A percentile compares a stretch with the other conserved stretches of the same genome.
phyloP scores from a whole-genome alignment of 2,888 invertebrate species.

The Toxonevra muliebris region DNA sequence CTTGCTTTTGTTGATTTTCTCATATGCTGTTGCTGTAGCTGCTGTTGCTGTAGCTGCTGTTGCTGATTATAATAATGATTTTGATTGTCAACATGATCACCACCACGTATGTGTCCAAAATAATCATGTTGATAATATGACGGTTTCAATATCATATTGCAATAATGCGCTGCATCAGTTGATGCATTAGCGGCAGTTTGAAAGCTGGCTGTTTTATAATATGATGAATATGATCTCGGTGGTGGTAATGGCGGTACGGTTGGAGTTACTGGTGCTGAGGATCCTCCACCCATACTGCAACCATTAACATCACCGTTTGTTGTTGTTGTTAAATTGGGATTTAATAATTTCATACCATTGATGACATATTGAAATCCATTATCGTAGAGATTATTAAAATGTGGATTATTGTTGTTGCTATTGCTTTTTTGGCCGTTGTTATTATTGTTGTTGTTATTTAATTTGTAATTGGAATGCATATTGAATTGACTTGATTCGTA shows the following conservation, averaged over 20 bases:
- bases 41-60: slow-evolving; percentile 5
- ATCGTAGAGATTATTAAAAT: slow-evolving; percentile 21
- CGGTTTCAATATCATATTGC: slow-evolving; percentile 31
- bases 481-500: slow-evolving; percentile 12
- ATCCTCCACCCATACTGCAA: neutral
- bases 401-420: too few species aligned
- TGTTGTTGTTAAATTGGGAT: slow-evolving; percentile 14
- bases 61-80: slow-evolving; percentile 26
- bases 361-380: slow-evolving; percentile 29
- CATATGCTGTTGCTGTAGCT: slow-evolving; percentile 5
- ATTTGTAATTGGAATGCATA: slow-evolving; percentile 37
- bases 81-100: slow-evolving; percentile 1
- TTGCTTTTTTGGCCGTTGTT: slow-evolving; percentile 6
- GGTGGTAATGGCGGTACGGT: slow-evolving; percentile 34
- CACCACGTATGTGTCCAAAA: neutral
- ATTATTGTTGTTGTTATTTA: slow-evolving; percentile 31
- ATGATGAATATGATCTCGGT: slow-evolving; percentile 23
- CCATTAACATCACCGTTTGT: neutral
- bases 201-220: slow-evolving; percentile 31
- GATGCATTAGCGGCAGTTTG: slow-evolving; percentile 35
- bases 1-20: neutral
- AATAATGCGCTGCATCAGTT: slow-evolving; percentile 38
- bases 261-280: slow-evolving; percentile 33
- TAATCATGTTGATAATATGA: slow-evolving; percentile 2
- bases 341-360: slow-evolving; percentile 27